phyloP scores from a whole-genome alignment of 2,797 vertebrate genomes.

The Cyprinodon diabolis region DNA sequence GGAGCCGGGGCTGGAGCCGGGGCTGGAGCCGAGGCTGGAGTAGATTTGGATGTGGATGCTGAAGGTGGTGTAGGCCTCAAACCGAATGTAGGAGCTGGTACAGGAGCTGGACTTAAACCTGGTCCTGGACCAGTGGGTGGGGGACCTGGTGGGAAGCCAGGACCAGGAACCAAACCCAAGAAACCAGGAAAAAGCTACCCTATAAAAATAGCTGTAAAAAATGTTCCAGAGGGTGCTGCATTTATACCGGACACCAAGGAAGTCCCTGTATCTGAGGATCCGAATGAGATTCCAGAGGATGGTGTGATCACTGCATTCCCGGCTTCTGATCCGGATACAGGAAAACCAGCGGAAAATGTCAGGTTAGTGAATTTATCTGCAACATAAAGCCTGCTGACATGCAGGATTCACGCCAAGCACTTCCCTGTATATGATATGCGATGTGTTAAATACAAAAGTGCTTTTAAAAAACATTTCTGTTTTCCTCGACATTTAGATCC shows the following conservation, averaged over 20 bases:
- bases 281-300: constrained; percentile 52
- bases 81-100: not conserved
- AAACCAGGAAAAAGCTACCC: constrained; percentile 67
- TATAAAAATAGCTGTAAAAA: constrained; percentile 87
- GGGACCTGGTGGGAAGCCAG: constrained; percentile 7
- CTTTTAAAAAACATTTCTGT: too few relatives aligned
- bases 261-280: constrained; percentile 81
- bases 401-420: not conserved
- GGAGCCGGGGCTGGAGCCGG: not conserved
- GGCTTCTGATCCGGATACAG: constrained; percentile 87
- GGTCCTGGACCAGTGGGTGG: not conserved
- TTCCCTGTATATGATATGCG: too few relatives aligned
- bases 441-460: too few relatives aligned
- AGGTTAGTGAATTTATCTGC: constrained; percentile 74
- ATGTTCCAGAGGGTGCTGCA: constrained; percentile 83
- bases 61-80: not conserved
- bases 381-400: not conserved
- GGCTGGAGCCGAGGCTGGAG: not conserved
- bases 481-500: not conserved
- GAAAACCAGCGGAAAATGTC: constrained; percentile 77
- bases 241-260: constrained; percentile 80
- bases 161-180: constrained; percentile 22
- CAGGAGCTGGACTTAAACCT: constrained; percentile 3
- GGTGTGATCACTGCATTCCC: constrained; percentile 81
- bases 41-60: not conserved